A percentile compares a stretch with the other conserved stretches of the same genome.
Evolutionary conservation across 1,140 invertebrate species (phyloP).

Genomic region (Brachionus paranguensis): DNA sequence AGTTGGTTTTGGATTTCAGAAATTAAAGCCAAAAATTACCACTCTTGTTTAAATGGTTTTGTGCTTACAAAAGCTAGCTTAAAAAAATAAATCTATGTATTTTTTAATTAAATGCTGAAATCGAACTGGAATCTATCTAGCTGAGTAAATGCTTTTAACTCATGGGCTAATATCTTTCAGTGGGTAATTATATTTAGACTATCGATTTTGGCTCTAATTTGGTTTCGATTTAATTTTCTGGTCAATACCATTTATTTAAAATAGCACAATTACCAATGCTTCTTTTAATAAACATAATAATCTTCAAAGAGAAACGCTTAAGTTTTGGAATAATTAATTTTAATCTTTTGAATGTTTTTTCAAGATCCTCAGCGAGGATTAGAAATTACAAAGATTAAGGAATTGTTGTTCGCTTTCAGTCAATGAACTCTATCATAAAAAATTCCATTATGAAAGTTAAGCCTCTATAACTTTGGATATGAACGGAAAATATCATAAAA

Average conservation of each 20-base stretch:
- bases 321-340: neutral
- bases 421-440: neutral
- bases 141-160: neutral
- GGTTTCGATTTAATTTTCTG: neutral
- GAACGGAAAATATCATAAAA: neutral
- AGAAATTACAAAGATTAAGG: neutral
- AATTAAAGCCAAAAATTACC: neutral
- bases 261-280: neutral
- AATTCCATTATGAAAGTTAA: neutral
- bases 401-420: neutral
- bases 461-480: neutral
- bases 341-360: neutral
- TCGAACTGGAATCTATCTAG: neutral
- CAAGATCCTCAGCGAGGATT: neutral
- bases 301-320: neutral
- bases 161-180: neutral
- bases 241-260: neutral
- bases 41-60: neutral
- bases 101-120: neutral
- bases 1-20: neutral
- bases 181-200: neutral
- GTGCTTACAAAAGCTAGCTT: neutral
- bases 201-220: neutral
- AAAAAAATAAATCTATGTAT: neutral
- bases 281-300: neutral